Percentiles rank a stretch among this genome's conserved stretches.
phyloP scores from a whole-genome alignment of 1,140 invertebrate genomes.

The Nephila pilipes region DNA sequence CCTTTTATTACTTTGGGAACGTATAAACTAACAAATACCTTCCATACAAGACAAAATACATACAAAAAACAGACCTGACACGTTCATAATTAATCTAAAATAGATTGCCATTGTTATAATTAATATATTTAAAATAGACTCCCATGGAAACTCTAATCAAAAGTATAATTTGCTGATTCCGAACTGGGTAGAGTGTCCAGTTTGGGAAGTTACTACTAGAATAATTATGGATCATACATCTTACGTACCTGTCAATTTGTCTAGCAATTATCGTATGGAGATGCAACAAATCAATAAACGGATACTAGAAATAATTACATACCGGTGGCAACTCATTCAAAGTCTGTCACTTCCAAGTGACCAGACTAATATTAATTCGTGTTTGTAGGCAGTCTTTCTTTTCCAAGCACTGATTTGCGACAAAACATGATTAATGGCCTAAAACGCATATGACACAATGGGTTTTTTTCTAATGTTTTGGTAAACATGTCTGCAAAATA shows the following conservation, averaged over 20 bases:
- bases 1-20: no score
- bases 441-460: neutral
- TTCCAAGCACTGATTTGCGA: neutral
- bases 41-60: no score
- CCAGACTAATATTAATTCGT: neutral
- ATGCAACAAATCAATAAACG: conserved; percentile 10
- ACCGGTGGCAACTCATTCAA: conserved; percentile 10
- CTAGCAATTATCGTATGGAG: neutral
- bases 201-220: neutral
- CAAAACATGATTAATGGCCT: conserved; percentile 25
- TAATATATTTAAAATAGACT: conserved; percentile 6
- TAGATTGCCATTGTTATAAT: conserved; percentile 9
- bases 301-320: conserved; percentile 26
- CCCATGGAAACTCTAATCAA: neutral
- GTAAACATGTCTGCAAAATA: no score
- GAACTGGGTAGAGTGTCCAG: neutral
- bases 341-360: conserved; percentile 26
- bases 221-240: conserved; percentile 31
- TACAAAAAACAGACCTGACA: no score
- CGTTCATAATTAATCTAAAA: neutral
- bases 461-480: no score
- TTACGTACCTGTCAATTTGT: neutral
- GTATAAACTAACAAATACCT: no score
- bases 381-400: neutral
- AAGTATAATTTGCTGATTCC: conserved; percentile 5